Percentiles rank a stretch among this genome's conserved stretches.
Evolutionary conservation across 2,797 vertebrate species (phyloP).

Genomic region (Rhynchonycteris naso): DNA sequence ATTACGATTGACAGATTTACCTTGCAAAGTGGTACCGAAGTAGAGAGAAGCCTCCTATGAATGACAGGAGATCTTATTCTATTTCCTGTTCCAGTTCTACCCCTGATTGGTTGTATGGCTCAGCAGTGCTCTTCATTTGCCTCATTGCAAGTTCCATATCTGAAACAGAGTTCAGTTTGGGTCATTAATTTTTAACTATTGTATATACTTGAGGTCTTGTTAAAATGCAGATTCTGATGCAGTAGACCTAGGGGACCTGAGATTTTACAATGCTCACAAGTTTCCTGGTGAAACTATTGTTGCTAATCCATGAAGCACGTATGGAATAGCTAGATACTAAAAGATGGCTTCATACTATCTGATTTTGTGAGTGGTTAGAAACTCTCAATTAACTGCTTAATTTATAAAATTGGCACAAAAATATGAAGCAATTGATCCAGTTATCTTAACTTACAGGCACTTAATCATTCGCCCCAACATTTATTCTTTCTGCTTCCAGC

Average conservation of each 20-base stretch:
- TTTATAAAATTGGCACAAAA: slow-evolving; percentile 1
- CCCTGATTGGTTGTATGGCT: background rate
- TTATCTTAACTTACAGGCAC: background rate
- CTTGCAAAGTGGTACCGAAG: background rate
- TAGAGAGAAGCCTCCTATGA: background rate
- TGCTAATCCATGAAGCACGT: background rate
- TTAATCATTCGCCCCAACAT: background rate
- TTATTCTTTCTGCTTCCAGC: background rate
- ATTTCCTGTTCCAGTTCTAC: background rate
- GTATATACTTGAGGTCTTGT: background rate
- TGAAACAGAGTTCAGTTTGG: background rate
- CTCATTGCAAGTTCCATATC: background rate
- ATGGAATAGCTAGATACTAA: background rate
- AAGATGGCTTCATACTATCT: background rate
- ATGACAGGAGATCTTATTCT: background rate
- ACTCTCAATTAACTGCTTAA: background rate
- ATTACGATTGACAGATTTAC: background rate
- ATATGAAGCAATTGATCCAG: background rate
- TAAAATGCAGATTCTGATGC: background rate
- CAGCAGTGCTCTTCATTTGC: background rate
- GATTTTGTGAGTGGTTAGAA: background rate
- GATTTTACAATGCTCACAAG: background rate
- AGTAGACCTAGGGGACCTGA: background rate
- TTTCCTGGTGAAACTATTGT: background rate
- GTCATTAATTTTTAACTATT: background rate